Conservation (phyloP, 2,888 invertebrate genomes). For the Harmothoe impar region DNA sequence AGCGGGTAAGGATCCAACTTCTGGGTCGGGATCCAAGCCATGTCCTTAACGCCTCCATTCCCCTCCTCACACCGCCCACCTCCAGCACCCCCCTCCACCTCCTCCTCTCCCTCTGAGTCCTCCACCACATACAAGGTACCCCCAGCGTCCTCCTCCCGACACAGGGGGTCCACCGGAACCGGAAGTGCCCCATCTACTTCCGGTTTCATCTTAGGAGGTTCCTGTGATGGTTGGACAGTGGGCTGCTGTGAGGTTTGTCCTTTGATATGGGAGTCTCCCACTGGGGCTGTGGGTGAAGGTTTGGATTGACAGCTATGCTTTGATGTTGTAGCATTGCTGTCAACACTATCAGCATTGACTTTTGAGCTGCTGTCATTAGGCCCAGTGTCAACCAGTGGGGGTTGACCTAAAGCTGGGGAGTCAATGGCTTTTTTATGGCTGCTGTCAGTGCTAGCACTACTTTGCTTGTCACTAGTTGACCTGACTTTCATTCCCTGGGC, state of each 20-base stretch:
- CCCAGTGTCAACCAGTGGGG: no score
- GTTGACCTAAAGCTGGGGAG: no score
- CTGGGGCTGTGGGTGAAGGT: background rate
- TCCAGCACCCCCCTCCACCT: background rate
- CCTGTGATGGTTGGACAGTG: background rate
- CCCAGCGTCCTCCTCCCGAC: conserved; percentile 36
- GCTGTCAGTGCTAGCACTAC: no score
- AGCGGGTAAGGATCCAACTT: conserved; percentile 64
- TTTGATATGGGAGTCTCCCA: background rate
- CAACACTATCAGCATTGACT: background rate
- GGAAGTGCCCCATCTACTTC: background rate
- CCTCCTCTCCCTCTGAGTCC: conserved; percentile 31
- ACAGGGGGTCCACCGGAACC: conserved; percentile 22
- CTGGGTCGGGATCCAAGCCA: conserved; percentile 55
- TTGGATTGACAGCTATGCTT: background rate
- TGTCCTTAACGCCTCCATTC: background rate
- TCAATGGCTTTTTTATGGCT: no score
- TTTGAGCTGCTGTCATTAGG: no score
- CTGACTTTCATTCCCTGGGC: no score
- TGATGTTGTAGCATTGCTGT: background rate
- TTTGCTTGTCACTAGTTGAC: no score
- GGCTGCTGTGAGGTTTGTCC: background rate
- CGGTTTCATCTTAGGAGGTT: background rate
- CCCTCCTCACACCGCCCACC: background rate
- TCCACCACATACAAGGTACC: conserved; percentile 60